A percentile compares a stretch with the other conserved stretches of the same genome.
phyloP scores from a whole-genome alignment of 1,140 invertebrate genomes.

The Scaptomyza pallida region DNA sequence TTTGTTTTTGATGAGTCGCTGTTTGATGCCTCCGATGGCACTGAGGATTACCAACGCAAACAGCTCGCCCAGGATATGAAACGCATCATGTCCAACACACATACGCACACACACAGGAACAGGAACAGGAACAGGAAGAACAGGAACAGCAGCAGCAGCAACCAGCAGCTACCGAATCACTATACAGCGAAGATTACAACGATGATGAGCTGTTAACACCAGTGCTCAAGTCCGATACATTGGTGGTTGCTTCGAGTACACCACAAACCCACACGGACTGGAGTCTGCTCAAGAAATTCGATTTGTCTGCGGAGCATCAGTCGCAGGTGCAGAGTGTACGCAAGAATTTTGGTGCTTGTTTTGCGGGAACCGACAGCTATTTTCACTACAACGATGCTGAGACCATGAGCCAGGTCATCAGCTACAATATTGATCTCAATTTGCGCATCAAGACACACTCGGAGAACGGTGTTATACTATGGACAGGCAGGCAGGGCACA shows the following conservation, averaged over 20 bases:
- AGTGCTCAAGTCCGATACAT: slow-evolving; percentile 38
- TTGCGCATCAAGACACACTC: slow-evolving; percentile 82
- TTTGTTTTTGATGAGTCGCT: slow-evolving; percentile 75
- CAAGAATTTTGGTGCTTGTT: slow-evolving; percentile 86
- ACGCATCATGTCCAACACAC: slow-evolving; percentile 80
- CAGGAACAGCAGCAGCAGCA: slow-evolving; percentile 10
- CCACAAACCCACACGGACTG: slow-evolving; percentile 78
- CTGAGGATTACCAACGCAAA: slow-evolving; percentile 77
- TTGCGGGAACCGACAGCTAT: slow-evolving; percentile 88
- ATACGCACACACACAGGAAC: slow-evolving; percentile 42
- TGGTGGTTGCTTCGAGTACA: slow-evolving; percentile 30
- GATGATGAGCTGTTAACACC: slow-evolving; percentile 63
- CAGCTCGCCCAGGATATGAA: slow-evolving; percentile 81
- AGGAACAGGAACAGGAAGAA: slow-evolving; percentile 22
- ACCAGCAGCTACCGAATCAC: slow-evolving; percentile 6
- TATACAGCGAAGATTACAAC: slow-evolving; percentile 53
- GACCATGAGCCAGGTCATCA: slow-evolving; percentile 87
- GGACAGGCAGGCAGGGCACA: slow-evolving; percentile 91
- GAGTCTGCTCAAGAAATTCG: slow-evolving; percentile 77
- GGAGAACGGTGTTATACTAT: slow-evolving; percentile 91
- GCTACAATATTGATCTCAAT: slow-evolving; percentile 84
- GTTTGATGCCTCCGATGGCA: slow-evolving; percentile 68
- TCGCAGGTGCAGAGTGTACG: slow-evolving; percentile 63
- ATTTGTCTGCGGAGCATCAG: slow-evolving; percentile 71
- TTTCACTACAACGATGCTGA: slow-evolving; percentile 90